Conservation (phyloP, 1,140 invertebrate species). For the Dinoponera quadriceps region DNA sequence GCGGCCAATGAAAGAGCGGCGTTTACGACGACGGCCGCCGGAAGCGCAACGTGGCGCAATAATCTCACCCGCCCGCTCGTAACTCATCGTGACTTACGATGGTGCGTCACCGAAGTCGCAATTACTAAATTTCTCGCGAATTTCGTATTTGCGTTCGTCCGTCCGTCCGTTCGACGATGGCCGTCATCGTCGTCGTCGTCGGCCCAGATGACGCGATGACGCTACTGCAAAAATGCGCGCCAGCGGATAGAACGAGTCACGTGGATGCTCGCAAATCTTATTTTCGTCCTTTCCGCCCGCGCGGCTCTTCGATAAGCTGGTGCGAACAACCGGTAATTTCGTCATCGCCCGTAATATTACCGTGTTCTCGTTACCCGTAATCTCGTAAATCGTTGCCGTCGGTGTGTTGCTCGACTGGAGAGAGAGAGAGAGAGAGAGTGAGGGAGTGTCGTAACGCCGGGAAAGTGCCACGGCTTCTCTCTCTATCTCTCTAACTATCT, state of each 20-base stretch:
- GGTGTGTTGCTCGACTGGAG: slow-evolving; percentile 44
- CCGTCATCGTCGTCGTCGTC: too few relatives aligned
- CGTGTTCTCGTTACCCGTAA: slow-evolving; percentile 67
- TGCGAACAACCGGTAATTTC: slow-evolving; percentile 60
- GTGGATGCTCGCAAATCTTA: slow-evolving; percentile 45
- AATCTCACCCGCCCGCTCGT: slow-evolving; percentile 39
- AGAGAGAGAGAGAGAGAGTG: background rate
- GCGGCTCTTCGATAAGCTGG: slow-evolving; percentile 44
- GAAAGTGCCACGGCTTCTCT: slow-evolving; percentile 15
- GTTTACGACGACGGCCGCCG: slow-evolving; percentile 9
- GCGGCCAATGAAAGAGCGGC: background rate
- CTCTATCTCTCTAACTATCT: too few relatives aligned
- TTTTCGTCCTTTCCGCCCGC: slow-evolving; percentile 15
- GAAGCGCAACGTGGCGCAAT: slow-evolving; percentile 27
- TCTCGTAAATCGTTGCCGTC: slow-evolving; percentile 73
- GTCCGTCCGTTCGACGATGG: too few relatives aligned
- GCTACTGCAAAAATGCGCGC: slow-evolving; percentile 7
- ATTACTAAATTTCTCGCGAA: slow-evolving; percentile 53
- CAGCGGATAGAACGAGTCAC: slow-evolving; percentile 40
- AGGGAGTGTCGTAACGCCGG: slow-evolving; percentile 44
- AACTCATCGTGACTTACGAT: slow-evolving; percentile 42
- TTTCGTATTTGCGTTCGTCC: too few relatives aligned
- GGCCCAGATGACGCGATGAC: too few relatives aligned
- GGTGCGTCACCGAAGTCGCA: slow-evolving; percentile 11
- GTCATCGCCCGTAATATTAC: slow-evolving; percentile 70